Percentiles rank a stretch among this genome's conserved stretches.
These are phyloP conservation scores for Scopus umbretta DNA, from an alignment of 2,113 vertebrate species.

Conservation along the genomic window DNA sequence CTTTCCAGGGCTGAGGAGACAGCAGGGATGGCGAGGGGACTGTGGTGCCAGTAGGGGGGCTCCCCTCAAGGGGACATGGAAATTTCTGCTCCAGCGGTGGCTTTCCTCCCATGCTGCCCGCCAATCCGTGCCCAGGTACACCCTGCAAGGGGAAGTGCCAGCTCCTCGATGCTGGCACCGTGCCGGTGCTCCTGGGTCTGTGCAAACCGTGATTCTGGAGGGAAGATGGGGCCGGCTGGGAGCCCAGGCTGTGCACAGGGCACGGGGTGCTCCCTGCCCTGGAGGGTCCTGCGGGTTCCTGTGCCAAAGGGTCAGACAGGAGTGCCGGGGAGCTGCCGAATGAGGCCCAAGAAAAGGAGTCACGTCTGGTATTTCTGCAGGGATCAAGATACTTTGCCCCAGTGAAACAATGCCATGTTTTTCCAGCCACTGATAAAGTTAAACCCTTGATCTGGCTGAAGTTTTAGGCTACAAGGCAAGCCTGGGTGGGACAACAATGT, in stretches of 20 bases:
- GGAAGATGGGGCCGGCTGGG: not conserved
- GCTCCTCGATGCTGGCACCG: not conserved
- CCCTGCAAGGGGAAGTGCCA: not conserved
- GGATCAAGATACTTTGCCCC: conserved; percentile 38
- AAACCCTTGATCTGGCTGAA: conserved; percentile 63
- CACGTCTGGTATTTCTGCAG: not conserved
- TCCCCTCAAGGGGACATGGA: not conserved
- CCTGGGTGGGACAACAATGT: conserved; percentile 20
- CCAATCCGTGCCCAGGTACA: not conserved
- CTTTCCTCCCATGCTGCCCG: fast-evolving
- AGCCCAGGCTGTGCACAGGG: not conserved
- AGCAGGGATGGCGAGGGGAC: not conserved
- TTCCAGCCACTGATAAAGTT: conserved; percentile 61
- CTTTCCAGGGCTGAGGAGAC: not conserved
- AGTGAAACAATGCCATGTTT: conserved; percentile 23
- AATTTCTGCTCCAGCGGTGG: fast-evolving
- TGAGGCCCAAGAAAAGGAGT: not conserved
- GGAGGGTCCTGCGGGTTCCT: fast-evolving
- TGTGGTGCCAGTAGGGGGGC: not conserved
- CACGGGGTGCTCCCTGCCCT: not conserved
- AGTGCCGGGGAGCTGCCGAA: not conserved
- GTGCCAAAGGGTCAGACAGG: fast-evolving
- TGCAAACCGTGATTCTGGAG: not conserved
- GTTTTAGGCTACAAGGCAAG: conserved; percentile 25
- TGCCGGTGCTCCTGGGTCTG: not conserved